phyloP scores from a whole-genome alignment of 2,797 vertebrate species.

The Poecile montanus region DNA sequence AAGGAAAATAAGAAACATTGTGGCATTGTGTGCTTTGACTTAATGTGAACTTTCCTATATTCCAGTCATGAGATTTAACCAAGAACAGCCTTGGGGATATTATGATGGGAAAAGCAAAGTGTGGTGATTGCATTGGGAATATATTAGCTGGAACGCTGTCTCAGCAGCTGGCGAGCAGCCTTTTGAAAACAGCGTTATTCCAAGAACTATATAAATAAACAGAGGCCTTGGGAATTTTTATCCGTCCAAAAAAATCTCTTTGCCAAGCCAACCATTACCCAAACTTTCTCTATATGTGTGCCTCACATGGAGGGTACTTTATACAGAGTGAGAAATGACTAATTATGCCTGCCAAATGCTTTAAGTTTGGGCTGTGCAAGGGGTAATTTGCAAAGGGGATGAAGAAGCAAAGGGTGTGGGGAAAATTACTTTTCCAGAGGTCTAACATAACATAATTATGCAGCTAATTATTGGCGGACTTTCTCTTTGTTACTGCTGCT shows the following conservation, averaged over 20 bases:
- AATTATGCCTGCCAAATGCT: conserved; percentile 6
- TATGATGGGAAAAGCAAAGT: conserved; percentile 69
- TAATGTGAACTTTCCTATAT: conserved; percentile 67
- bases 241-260: conserved; percentile 61
- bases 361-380: conserved; percentile 14
- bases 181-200: conserved; percentile 76
- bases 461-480: not conserved
- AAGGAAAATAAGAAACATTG: conserved; percentile 12
- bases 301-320: conserved; percentile 49
- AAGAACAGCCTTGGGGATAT: conserved; percentile 69
- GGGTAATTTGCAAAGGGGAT: not conserved
- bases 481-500: not conserved
- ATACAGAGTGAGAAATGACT: conserved; percentile 2
- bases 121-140: conserved; percentile 67
- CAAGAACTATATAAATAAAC: conserved; percentile 86
- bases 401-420: not conserved
- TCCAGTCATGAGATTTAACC: conserved; percentile 71
- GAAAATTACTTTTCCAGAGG: conserved; percentile 52
- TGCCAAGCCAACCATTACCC: conserved; percentile 64
- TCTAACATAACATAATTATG: not conserved
- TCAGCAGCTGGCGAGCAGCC: conserved; percentile 74
- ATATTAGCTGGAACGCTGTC: conserved; percentile 72
- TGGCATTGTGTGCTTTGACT: conserved; percentile 22
- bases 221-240: conserved; percentile 82
- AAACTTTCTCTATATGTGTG: conserved; percentile 56